Conservation (phyloP, 2,797 vertebrate species). For the Eulemur rubriventer region DNA sequence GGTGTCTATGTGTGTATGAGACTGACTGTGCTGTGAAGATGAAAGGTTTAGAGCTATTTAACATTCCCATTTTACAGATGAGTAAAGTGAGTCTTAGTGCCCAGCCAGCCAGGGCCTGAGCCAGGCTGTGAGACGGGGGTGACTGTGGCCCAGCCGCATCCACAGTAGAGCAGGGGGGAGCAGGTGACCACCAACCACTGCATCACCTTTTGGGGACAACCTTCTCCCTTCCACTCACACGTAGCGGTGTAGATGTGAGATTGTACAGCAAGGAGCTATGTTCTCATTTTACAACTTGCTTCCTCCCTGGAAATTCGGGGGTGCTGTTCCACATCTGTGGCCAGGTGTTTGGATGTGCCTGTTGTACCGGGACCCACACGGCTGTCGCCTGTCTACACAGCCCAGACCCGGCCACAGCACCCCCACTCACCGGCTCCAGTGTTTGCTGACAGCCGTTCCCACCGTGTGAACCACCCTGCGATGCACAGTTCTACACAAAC, state of each 20-base stretch:
- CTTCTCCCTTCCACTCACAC: neutral
- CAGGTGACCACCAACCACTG: neutral
- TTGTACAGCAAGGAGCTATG: neutral
- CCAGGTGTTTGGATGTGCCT: accelerated
- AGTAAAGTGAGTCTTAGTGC: neutral
- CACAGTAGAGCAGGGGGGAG: neutral
- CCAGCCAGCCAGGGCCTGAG: neutral
- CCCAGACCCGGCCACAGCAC: accelerated
- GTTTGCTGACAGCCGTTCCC: too few species aligned
- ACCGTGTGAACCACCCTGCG: accelerated
- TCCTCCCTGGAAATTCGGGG: neutral
- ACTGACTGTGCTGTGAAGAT: neutral
- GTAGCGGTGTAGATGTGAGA: accelerated
- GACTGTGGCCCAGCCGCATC: neutral
- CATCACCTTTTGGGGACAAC: neutral
- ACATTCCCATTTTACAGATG: neutral
- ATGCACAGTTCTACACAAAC: accelerated
- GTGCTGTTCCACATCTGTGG: accelerated
- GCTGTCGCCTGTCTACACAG: neutral
- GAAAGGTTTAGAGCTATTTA: neutral
- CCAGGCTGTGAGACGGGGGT: neutral
- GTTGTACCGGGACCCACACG: accelerated
- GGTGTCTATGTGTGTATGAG: neutral
- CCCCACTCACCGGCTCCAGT: accelerated
- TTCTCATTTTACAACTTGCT: neutral